A percentile compares a stretch with the other conserved stretches of the same genome.
Conservation (phyloP, 1,140 invertebrate genomes). For the Batillaria attramentaria region DNA sequence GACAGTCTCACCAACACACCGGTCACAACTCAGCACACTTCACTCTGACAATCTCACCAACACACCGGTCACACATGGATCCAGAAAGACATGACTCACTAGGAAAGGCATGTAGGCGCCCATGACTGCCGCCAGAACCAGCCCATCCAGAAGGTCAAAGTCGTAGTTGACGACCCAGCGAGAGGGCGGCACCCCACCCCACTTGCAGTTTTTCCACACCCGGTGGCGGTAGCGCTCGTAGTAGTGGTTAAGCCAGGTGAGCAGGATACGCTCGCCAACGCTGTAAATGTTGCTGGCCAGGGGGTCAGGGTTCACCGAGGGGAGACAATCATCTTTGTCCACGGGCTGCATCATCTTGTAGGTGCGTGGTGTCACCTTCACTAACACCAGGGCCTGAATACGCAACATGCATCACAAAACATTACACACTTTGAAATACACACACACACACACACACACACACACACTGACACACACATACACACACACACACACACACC, state of each 20-base stretch:
- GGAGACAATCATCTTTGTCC: slow-evolving; percentile 59
- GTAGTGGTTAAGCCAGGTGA: slow-evolving; percentile 71
- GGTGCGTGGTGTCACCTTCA: slow-evolving; percentile 66
- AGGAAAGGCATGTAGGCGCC: slow-evolving; percentile 71
- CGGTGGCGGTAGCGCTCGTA: slow-evolving; percentile 67
- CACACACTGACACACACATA: no score
- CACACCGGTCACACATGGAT: not conserved
- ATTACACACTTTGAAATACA: not conserved
- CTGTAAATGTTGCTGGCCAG: slow-evolving; percentile 70
- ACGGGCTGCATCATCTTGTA: slow-evolving; percentile 59
- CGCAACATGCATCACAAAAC: not conserved
- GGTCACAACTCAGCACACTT: no score
- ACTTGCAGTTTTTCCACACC: slow-evolving; percentile 63
- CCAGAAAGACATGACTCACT: slow-evolving; percentile 49
- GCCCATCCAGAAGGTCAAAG: slow-evolving; percentile 70
- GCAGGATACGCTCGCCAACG: slow-evolving; percentile 66
- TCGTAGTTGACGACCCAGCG: slow-evolving; percentile 73
- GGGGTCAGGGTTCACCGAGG: slow-evolving; percentile 67
- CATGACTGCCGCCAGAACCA: slow-evolving; percentile 68
- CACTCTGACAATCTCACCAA: not conserved
- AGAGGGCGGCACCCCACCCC: slow-evolving; percentile 65
- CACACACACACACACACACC: no score
- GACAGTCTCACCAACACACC: no score
- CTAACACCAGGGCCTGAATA: slow-evolving; percentile 64
- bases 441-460: not conserved